Conservation (phyloP, 2,113 vertebrate species). For the Phainopepla nitens region DNA sequence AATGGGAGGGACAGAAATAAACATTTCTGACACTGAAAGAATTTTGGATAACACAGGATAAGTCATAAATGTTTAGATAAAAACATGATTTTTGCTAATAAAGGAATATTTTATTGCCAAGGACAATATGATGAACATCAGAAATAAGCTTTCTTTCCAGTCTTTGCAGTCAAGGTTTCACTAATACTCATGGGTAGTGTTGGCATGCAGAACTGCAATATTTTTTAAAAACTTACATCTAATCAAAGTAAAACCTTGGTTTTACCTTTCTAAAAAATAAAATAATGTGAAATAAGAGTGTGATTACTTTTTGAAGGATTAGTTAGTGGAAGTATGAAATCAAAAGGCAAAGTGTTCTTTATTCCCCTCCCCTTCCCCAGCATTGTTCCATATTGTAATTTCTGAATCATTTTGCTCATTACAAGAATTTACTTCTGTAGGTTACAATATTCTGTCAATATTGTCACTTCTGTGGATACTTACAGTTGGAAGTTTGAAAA, state of each 20-base stretch:
- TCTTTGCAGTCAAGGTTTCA: not conserved
- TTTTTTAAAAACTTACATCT: not conserved
- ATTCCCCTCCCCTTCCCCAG: rapidly evolving
- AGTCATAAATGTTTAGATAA: not conserved
- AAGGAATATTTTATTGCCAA: not conserved
- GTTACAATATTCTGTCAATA: not conserved
- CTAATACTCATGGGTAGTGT: not conserved
- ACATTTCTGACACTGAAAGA: not conserved
- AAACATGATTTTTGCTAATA: not conserved
- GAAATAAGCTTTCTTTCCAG: not conserved
- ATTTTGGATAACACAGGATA: not conserved
- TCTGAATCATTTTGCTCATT: not conserved
- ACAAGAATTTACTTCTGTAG: not conserved
- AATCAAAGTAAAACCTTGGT: not conserved
- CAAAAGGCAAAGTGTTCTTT: not conserved
- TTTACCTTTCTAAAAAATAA: not conserved
- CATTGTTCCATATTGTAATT: not conserved
- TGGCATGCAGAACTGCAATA: not conserved
- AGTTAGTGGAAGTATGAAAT: not conserved
- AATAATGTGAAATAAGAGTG: not conserved
- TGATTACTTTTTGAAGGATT: not conserved
- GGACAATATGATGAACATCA: not conserved
- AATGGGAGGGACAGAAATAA: not conserved
- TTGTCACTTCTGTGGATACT: not conserved
- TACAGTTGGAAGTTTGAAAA: not conserved